phyloP scores from a whole-genome alignment of 2,113 vertebrate genomes.

The Microcebus griseorufus region DNA sequence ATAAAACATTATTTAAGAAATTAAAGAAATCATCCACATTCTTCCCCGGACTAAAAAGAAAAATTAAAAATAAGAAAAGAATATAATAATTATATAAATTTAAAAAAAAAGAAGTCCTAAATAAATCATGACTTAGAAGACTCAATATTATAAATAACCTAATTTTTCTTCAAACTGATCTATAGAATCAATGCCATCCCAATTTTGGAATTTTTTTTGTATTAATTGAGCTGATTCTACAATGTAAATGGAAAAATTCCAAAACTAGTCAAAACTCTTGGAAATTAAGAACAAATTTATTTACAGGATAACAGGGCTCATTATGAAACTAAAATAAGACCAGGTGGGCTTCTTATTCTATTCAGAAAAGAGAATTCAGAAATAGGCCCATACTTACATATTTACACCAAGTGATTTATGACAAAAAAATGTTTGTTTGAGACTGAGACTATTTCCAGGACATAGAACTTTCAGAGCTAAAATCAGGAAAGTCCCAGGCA shows the following conservation, averaged over 20 bases:
- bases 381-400: background rate
- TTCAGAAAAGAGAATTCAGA: background rate
- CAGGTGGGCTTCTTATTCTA: background rate
- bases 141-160: background rate
- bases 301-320: background rate
- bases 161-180: background rate
- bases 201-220: background rate
- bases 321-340: background rate
- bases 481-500: background rate
- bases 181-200: background rate
- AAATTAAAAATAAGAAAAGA: too few relatives aligned
- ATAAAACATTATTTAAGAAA: background rate
- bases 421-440: background rate
- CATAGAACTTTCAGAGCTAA: background rate
- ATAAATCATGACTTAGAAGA: background rate
- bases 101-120: background rate
- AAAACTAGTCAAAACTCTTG: background rate
- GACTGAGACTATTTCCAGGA: background rate
- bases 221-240: background rate
- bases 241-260: background rate
- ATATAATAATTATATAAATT: too few relatives aligned
- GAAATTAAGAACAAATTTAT: conserved; percentile 28
- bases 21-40: background rate
- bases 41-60: too few relatives aligned
- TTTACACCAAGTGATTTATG: background rate